A percentile compares a stretch with the other conserved stretches of the same genome.
phyloP scores from a whole-genome alignment of 2,888 invertebrate genomes.

The Petrolisthes manimaculis region DNA sequence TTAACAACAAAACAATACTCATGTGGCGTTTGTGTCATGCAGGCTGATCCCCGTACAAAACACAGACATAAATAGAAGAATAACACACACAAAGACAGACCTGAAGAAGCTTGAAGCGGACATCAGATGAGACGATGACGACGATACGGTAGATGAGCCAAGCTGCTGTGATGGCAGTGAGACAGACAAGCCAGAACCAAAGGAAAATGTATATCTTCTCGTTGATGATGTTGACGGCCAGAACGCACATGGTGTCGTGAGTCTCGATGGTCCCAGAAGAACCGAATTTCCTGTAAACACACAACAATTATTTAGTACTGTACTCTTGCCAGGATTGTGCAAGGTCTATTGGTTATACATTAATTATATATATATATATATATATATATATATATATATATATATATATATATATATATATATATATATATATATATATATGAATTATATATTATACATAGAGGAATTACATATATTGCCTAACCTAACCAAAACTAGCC shows the following conservation, averaged over 20 bases:
- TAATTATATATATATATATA: conserved; percentile 1
- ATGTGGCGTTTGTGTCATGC: too few relatives aligned
- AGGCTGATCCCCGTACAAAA: too few relatives aligned
- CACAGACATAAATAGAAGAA: too few relatives aligned
- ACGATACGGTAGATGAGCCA: conserved; percentile 56
- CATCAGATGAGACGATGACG: conserved; percentile 49
- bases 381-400: conserved; percentile 11
- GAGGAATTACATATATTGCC: too few relatives aligned
- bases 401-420: too few relatives aligned
- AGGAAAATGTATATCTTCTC: conserved; percentile 65
- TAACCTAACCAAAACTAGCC: too few relatives aligned
- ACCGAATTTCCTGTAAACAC: conserved; percentile 54
- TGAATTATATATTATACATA: neutral
- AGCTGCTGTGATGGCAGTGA: conserved; percentile 55
- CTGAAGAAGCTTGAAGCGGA: conserved; percentile 48
- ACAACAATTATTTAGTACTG: neutral
- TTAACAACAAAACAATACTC: too few relatives aligned
- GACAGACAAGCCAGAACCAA: conserved; percentile 62
- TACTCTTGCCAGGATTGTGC: neutral
- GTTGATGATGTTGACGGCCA: conserved; percentile 65
- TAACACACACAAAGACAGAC: neutral
- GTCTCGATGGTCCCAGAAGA: conserved; percentile 61
- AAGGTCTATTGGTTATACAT: neutral
- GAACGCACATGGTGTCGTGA: conserved; percentile 61
- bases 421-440: too few relatives aligned